Base-by-base conservation (phyloP, 2,797 vertebrate genomes). In the Enteromius radiatus region DNA sequence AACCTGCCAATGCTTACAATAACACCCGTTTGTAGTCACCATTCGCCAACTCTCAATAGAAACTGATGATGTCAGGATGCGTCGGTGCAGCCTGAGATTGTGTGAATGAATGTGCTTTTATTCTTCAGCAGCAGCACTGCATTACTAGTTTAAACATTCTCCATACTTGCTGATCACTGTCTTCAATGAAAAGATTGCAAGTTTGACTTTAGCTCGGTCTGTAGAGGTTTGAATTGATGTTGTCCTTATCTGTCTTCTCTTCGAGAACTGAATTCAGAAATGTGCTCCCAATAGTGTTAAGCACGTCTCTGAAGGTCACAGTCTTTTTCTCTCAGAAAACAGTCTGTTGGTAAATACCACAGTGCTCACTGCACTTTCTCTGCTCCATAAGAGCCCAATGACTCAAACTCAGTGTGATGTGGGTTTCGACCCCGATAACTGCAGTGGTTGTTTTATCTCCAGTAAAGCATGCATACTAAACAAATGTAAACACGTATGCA, bases 261-360 rank as follows among this genome's bases (percentile, higher is more conserved):
- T 54, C 80, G 61, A 78, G 61, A 33, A 78, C 59, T 68, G 73
- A 68, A 76, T 82, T 82, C 63, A 68, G 73, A 68, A 82, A 68
- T 82, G 63, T 68, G 23, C 64, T 76, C 19, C 76, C 76, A 21
- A 4, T 54, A 52, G 76, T 26, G 45, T 78, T 38, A 52, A 56
- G 80, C 71, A 19, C 26, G 33, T 78, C 36, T 70, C 23, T 78
- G 82, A 87, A 87, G 84, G 84, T 81, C 84, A 78, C 78, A 49
- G 79, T 85, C 80, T 14, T 78, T 63, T 73, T 83, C 86, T 73
- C 43, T 3, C 64, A 61, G 75, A 76, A 76, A 65, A 73, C n/a
- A 49, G 65, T 73, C 26, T 68, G 45, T 75, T 81, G 63, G 59
- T 81, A 78, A 61, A 73, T 64, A 78, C 43, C 61, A 78, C 45